Percentiles rank a stretch among this genome's conserved stretches.
These are phyloP conservation scores for Selenia dentaria DNA, from an alignment of 2,888 invertebrate genomes.

Conservation along the genomic window DNA sequence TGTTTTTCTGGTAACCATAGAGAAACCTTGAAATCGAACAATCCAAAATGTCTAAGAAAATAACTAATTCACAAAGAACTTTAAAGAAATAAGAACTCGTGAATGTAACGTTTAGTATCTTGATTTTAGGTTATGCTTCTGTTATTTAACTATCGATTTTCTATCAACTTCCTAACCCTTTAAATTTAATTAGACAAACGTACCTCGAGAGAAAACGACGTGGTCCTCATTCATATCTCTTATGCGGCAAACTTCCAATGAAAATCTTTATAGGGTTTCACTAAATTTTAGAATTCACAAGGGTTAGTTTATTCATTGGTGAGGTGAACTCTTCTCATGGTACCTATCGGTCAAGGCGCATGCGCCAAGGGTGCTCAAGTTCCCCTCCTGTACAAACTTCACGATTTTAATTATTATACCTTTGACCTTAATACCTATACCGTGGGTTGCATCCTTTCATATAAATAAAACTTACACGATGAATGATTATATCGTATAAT, in stretches of 20 bases:
- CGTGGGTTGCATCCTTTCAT: conserved; percentile 10
- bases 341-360: conserved; percentile 44
- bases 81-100: not conserved
- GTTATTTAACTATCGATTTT: conserved; percentile 79
- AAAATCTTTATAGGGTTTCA: conserved; percentile 53
- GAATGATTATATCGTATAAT: too few species aligned
- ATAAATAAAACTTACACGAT: conserved; percentile 1
- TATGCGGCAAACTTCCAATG: conserved; percentile 65
- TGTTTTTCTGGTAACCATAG: not conserved
- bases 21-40: not conserved
- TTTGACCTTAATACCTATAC: conserved; percentile 37
- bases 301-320: conserved; percentile 30
- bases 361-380: conserved; percentile 45
- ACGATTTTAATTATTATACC: conserved; percentile 39
- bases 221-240: conserved; percentile 95
- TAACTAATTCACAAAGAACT: not conserved
- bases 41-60: not conserved
- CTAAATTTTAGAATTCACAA: conserved; percentile 25
- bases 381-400: conserved; percentile 43
- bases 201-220: conserved; percentile 93
- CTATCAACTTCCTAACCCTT: conserved; percentile 40
- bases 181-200: conserved; percentile 48
- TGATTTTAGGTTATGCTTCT: conserved; percentile 68
- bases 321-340: conserved; percentile 26
- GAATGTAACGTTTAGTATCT: conserved; percentile 13